Evolutionary conservation across 2,113 vertebrate species (phyloP), one percentile per base, ranked within the genome.

Genomic region (Pantherophis guttatus): DNA sequence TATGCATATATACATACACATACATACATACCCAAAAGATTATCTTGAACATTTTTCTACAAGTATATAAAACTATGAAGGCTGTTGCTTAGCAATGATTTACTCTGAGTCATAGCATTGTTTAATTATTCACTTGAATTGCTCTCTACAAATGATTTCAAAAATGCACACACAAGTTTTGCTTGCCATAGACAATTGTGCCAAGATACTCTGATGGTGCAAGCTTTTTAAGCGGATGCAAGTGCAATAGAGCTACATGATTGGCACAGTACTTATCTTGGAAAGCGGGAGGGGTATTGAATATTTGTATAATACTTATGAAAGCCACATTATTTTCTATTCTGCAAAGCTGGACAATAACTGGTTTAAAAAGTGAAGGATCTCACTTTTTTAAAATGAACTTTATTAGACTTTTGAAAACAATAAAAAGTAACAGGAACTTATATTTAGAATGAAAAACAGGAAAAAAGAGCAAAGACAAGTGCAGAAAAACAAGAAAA

Each of bases 231-330:
- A 0, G 1, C 23, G 70, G 94, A 87, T 62, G 89, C 94, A 95
- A 96, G 95, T 13, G 95, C 0, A 0, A 26, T 10, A 50, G 26
- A 55, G 62, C 24, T 39, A 24, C 0, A 52, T 91, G 65, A 39
- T 0, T 0, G 86, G 87, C 91, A 57, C 91, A 91, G 23, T 54
- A 50, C 75, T 24, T 62, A 55, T 86, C 50, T 11, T 70, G n/a
- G n/a, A 19, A 5, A 44, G 23, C 3, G 7, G 33, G 6, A n/a
- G 12, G 7, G 0, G 58, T 19, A 93, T 50, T 90, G 53, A 0
- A 11, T 26, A 15, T 75, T 95, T 96, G 95, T 75, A 94, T 94
- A 96, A 94, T 86, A 26, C 92, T 96, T 94, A 93, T 93, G 24
- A 44, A 70, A 54, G 53, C 58, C 89, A 26, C 90, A 58, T 81